Percentiles rank a stretch among this genome's conserved stretches.
These are phyloP conservation scores for Entomyzon cyanotis DNA, from an alignment of 2,113 vertebrate species.

Conservation along the genomic window DNA sequence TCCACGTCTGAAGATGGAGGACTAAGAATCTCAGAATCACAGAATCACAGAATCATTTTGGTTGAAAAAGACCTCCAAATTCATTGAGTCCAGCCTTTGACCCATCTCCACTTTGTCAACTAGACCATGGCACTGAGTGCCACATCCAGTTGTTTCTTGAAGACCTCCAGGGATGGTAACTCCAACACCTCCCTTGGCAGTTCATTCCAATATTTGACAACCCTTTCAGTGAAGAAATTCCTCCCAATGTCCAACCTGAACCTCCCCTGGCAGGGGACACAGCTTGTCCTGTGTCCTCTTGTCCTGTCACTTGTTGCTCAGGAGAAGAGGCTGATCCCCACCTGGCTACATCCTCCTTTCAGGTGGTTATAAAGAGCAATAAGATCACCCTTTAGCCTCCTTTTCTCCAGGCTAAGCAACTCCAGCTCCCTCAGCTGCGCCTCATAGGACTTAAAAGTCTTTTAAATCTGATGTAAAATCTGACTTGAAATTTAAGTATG, in stretches of 20 bases:
- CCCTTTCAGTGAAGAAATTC: background rate
- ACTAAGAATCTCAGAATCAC: background rate
- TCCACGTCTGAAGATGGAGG: background rate
- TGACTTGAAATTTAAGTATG: background rate
- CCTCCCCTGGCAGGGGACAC: background rate
- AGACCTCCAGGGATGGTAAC: background rate
- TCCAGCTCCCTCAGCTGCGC: accelerated
- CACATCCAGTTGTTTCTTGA: background rate
- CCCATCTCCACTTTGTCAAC: background rate
- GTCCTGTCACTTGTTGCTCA: background rate
- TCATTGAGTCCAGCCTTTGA: background rate
- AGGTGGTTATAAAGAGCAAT: accelerated
- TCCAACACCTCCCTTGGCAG: background rate
- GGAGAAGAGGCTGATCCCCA: accelerated
- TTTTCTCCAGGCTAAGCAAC: background rate
- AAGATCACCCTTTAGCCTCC: no score
- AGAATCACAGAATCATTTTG: background rate
- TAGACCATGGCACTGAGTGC: background rate
- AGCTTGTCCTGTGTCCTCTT: background rate
- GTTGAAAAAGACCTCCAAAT: background rate
- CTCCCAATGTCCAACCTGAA: background rate
- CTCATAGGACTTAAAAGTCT: background rate
- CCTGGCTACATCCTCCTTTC: background rate
- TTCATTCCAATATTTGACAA: background rate
- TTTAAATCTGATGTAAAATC: background rate